These are phyloP conservation scores for Sminthurides aquaticus DNA, from an alignment of 2,888 invertebrate genomes.

Conservation along the genomic window DNA sequence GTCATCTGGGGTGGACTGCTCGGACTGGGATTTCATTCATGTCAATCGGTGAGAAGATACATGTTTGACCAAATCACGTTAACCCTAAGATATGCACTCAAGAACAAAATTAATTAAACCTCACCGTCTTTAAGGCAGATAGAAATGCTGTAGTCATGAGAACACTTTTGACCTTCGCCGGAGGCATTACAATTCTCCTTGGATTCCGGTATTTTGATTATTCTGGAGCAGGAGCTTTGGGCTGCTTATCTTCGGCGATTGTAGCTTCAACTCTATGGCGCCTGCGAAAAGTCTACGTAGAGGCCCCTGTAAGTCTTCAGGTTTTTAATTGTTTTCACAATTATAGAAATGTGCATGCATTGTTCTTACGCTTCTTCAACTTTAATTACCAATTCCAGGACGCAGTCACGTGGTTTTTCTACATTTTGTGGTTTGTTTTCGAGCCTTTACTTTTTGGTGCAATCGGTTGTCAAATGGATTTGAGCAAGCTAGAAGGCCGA, in stretches of 20 bases:
- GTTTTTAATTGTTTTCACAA: no score
- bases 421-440: conserved; percentile 91
- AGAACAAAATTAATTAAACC: no score
- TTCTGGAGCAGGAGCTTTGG: conserved; percentile 71
- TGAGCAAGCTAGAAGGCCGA: conserved; percentile 62
- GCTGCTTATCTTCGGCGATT: conserved; percentile 73
- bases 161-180: conserved; percentile 68
- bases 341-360: no score
- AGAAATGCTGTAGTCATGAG: conserved; percentile 51
- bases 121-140: no score
- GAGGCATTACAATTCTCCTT: conserved; percentile 75
- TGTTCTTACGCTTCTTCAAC: no score
- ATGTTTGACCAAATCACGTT: not conserved
- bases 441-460: conserved; percentile 89
- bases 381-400: no score
- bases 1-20: conserved; percentile 32
- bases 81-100: no score
- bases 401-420: conserved; percentile 78
- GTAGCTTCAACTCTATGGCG: conserved; percentile 71
- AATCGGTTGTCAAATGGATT: conserved; percentile 82
- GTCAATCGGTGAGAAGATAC: conserved; percentile 20
- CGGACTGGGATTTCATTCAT: conserved; percentile 30
- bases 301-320: conserved; percentile 5
- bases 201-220: conserved; percentile 74
- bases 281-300: conserved; percentile 24